phyloP scores from a whole-genome alignment of 2,888 invertebrate genomes.

The Hyles lineata region DNA sequence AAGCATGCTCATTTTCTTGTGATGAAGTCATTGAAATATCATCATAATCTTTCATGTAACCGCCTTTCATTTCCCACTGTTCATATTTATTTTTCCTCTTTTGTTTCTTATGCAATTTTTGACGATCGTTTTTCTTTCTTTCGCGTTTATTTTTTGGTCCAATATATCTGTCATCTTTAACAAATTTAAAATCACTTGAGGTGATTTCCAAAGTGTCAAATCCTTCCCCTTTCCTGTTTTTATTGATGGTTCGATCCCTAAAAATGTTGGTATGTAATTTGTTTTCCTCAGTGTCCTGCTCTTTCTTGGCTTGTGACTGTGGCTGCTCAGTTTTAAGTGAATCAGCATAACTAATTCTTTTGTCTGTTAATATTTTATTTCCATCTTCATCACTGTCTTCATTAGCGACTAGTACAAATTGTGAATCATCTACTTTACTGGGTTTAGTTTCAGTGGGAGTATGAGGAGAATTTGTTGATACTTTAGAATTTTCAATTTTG shows the following conservation, averaged over 20 bases:
- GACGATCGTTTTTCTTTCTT: constrained; percentile 68
- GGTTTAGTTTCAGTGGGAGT: constrained; percentile 33
- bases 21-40: constrained; percentile 61
- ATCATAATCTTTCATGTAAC: constrained; percentile 73
- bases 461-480: constrained; percentile 19
- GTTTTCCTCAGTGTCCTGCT: constrained; percentile 46
- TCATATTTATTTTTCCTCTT: constrained; percentile 77
- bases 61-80: constrained; percentile 78
- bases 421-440: constrained; percentile 35
- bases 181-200: constrained; percentile 68
- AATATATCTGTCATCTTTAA: constrained; percentile 73
- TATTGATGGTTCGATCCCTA: constrained; percentile 65
- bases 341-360: constrained; percentile 70
- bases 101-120: constrained; percentile 71
- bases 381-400: constrained; percentile 33
- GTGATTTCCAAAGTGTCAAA: constrained; percentile 46
- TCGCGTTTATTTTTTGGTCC: constrained; percentile 64
- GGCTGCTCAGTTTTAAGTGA: constrained; percentile 60
- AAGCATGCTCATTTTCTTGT: constrained; percentile 55
- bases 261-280: constrained; percentile 66
- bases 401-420: constrained; percentile 34
- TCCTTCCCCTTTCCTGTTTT: constrained; percentile 52
- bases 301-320: constrained; percentile 39
- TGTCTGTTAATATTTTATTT: constrained; percentile 38
- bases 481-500: constrained; percentile 45